Evolutionary conservation across 2,888 invertebrate genomes (phyloP).

Genomic region (Mayetiola destructor): DNA sequence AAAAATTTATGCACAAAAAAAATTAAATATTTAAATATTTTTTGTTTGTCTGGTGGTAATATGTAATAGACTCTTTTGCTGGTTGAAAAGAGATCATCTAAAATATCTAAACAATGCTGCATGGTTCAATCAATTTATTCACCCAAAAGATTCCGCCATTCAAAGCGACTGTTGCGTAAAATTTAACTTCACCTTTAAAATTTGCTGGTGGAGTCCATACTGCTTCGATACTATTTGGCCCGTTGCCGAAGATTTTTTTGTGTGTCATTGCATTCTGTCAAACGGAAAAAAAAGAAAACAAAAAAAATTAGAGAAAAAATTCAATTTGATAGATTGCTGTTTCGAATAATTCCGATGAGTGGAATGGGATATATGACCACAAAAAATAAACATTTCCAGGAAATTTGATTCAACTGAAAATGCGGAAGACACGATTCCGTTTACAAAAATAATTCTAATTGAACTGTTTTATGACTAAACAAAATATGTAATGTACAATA

Average conservation of each 20-base stretch:
- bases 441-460: too few relatives aligned
- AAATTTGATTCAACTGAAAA: too few relatives aligned
- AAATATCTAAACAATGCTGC: slow-evolving; percentile 35
- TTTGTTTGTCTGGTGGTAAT: background rate
- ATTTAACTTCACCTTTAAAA: slow-evolving; percentile 45
- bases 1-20: too few relatives aligned
- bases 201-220: slow-evolving; percentile 51
- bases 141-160: slow-evolving; percentile 62
- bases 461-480: too few relatives aligned
- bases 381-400: too few relatives aligned
- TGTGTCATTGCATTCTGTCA: slow-evolving; percentile 59
- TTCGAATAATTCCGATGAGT: too few relatives aligned
- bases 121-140: slow-evolving; percentile 44
- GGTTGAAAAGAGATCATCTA: background rate
- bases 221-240: slow-evolving; percentile 41
- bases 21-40: background rate
- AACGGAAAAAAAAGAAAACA: slow-evolving; percentile 21
- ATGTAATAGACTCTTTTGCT: background rate
- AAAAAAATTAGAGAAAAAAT: slow-evolving; percentile 16
- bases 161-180: slow-evolving; percentile 53
- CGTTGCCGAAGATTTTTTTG: slow-evolving; percentile 43
- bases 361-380: too few relatives aligned
- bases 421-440: too few relatives aligned
- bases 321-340: too few relatives aligned
- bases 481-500: too few relatives aligned